Evolutionary conservation across 2,888 invertebrate species (phyloP).

Genomic region (Drosophila nigricruria): DNA sequence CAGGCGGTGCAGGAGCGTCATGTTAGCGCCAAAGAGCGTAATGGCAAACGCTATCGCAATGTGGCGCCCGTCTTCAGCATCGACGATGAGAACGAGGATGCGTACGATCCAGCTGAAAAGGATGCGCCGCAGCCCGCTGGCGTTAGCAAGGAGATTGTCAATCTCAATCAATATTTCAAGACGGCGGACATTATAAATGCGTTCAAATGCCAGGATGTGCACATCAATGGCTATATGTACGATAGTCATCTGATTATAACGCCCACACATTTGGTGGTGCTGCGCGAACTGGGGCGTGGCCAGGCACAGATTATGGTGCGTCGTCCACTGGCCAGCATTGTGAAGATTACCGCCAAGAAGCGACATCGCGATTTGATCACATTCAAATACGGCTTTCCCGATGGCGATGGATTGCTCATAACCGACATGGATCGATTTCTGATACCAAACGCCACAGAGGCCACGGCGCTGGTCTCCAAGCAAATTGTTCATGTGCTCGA

Average conservation of each 20-base stretch:
- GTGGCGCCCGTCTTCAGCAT: slow-evolving; percentile 97
- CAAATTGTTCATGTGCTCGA: slow-evolving; percentile 90
- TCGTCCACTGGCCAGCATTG: slow-evolving; percentile 95
- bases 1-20: slow-evolving; percentile 88
- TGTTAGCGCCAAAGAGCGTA: slow-evolving; percentile 93
- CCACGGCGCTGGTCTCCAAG: slow-evolving; percentile 95
- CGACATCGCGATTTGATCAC: slow-evolving; percentile 98
- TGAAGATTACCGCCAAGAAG: slow-evolving; percentile 98
- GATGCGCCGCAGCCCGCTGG: slow-evolving; percentile 86
- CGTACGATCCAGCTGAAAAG: slow-evolving; percentile 59
- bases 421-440: slow-evolving; percentile 96
- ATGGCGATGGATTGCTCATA: slow-evolving; percentile 92
- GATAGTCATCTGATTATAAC: slow-evolving; percentile 95
- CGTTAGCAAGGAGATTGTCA: slow-evolving; percentile 92
- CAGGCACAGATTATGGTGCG: slow-evolving; percentile 94
- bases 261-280: slow-evolving; percentile 93
- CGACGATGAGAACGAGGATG: slow-evolving; percentile 92
- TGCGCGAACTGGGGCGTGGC: slow-evolving; percentile 91
- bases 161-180: slow-evolving; percentile 92
- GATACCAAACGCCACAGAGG: slow-evolving; percentile 95
- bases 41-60: slow-evolving; percentile 95
- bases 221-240: slow-evolving; percentile 94
- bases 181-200: slow-evolving; percentile 93
- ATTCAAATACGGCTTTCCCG: slow-evolving; percentile 96
- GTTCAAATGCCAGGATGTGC: slow-evolving; percentile 96